phyloP scores from a whole-genome alignment of 2,113 vertebrate species.

The Gnathonemus longibarbis region DNA sequence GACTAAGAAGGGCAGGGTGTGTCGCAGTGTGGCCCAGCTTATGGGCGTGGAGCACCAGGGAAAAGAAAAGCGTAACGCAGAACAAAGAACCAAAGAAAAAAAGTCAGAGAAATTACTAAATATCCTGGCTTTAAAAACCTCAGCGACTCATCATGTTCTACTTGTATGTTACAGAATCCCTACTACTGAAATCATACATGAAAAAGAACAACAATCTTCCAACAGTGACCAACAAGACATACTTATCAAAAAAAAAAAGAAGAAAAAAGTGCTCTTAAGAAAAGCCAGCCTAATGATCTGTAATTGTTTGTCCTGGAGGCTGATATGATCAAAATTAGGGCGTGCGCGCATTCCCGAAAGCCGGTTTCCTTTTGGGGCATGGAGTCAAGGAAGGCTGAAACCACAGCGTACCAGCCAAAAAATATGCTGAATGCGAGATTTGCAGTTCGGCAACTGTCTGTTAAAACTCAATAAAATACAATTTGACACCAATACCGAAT shows the following conservation, averaged over 20 bases:
- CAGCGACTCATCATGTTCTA: not conserved
- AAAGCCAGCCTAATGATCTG: not conserved
- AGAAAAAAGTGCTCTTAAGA: not conserved
- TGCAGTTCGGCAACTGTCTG: not conserved
- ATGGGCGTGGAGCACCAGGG: not conserved
- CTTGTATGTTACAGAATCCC: not conserved
- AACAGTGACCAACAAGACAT: not conserved
- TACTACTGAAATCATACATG: not conserved
- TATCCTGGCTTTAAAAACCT: not conserved
- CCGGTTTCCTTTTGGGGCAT: conserved; percentile 8
- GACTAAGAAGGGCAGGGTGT: not conserved
- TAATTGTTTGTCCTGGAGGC: not conserved
- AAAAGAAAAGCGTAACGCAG: not conserved
- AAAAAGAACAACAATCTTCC: not conserved
- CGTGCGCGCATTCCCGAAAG: not conserved
- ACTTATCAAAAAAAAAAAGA: not conserved
- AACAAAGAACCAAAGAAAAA: not conserved
- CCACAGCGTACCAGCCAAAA: not conserved
- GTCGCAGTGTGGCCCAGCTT: not conserved
- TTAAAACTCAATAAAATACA: not conserved
- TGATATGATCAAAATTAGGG: conserved; percentile 10
- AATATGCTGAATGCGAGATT: not conserved
- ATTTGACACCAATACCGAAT: not conserved
- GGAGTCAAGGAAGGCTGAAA: no score
- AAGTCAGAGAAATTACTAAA: not conserved